Conservation (phyloP, 2,888 invertebrate genomes). For the Drosophila barbarae region DNA sequence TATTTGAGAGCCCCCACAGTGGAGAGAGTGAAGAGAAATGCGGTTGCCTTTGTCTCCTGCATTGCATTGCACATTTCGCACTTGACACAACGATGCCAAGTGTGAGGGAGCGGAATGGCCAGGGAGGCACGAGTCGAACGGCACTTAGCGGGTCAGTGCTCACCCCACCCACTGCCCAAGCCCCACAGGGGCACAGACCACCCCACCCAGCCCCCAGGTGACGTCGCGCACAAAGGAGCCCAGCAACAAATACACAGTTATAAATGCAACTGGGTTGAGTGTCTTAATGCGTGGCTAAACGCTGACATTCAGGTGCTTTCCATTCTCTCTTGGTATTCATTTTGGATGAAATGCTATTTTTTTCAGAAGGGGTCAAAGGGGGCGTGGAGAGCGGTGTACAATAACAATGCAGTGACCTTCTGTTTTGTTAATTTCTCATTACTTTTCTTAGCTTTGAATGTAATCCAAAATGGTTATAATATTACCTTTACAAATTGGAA, state of each 20-base stretch:
- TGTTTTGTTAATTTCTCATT: constrained; percentile 2
- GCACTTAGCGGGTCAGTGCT: constrained; percentile 59
- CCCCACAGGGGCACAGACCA: not conserved
- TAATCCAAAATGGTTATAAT: not conserved
- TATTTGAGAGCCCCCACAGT: constrained; percentile 10
- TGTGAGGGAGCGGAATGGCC: not conserved
- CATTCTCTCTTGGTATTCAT: constrained; percentile 15
- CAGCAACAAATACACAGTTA: constrained; percentile 19
- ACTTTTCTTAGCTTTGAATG: not conserved
- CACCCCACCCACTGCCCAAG: constrained; percentile 1
- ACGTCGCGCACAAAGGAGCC: constrained; percentile 28
- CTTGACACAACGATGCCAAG: constrained; percentile 60
- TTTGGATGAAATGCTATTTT: constrained; percentile 20
- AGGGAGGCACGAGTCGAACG: constrained; percentile 43
- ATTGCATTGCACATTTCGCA: constrained; percentile 66
- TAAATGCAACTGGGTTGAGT: constrained; percentile 46
- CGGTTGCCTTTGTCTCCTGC: constrained; percentile 61
- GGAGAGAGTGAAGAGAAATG: constrained; percentile 33
- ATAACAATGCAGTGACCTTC: constrained; percentile 14
- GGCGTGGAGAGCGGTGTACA: not conserved
- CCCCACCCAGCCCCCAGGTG: constrained; percentile 15
- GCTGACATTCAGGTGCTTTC: constrained; percentile 37
- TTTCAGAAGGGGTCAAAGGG: not conserved
- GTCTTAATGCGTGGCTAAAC: constrained; percentile 43
- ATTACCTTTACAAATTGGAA: not conserved